Evolutionary conservation across 2,113 vertebrate genomes (phyloP).

Genomic region (Alosa alosa): DNA sequence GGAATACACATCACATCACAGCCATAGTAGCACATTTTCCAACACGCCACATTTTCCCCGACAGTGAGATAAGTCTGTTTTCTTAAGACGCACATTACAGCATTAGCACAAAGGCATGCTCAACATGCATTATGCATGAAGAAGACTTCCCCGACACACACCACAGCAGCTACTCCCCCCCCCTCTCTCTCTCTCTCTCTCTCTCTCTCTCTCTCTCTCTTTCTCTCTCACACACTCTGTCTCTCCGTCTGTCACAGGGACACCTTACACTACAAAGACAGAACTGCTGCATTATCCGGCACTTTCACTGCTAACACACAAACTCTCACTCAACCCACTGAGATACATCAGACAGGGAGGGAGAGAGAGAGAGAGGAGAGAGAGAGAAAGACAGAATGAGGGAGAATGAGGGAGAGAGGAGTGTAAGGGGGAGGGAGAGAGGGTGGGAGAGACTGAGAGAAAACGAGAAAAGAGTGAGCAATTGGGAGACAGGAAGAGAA

Average conservation of each 20-base stretch:
- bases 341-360: background rate
- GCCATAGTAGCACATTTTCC: background rate
- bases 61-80: background rate
- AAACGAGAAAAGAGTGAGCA: too few species aligned
- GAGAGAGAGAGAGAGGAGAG: background rate
- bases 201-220: background rate
- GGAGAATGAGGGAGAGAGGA: too few species aligned
- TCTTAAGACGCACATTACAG: background rate
- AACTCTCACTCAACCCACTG: too few species aligned
- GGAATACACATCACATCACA: background rate
- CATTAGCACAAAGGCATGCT: background rate
- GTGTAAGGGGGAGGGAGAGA: too few species aligned
- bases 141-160: background rate
- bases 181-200: background rate
- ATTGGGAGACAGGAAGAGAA: too few species aligned
- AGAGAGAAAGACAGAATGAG: too few species aligned
- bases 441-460: too few species aligned
- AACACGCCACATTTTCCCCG: background rate
- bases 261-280: background rate
- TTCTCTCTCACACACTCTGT: background rate
- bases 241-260: background rate
- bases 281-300: background rate
- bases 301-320: background rate
- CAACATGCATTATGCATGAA: background rate
- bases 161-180: background rate